phyloP scores from a whole-genome alignment of 1,140 invertebrate genomes.

The Caenorhabditis inopinata region DNA sequence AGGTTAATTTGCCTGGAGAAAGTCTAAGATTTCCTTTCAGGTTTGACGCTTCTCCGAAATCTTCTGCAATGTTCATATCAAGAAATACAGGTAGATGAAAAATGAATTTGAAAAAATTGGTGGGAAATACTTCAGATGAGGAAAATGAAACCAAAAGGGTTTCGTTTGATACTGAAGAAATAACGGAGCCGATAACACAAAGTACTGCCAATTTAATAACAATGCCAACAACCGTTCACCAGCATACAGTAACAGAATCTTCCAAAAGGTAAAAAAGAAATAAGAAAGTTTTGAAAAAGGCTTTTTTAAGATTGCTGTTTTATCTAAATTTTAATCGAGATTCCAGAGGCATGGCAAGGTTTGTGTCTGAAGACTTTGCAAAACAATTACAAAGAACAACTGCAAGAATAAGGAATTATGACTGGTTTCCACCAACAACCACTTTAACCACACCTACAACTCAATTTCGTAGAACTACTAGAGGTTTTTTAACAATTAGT shows the following conservation, averaged over 20 bases:
- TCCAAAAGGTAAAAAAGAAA: background rate
- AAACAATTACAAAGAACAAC: conserved; percentile 18
- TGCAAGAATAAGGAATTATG: background rate
- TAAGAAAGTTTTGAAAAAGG: no score
- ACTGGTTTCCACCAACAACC: background rate
- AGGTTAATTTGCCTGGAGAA: no score
- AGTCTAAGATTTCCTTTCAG: background rate
- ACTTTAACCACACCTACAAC: background rate
- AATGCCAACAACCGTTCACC: background rate
- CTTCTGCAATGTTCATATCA: background rate
- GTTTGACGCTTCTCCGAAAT: background rate
- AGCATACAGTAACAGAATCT: background rate
- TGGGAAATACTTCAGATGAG: background rate
- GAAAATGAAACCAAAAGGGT: background rate
- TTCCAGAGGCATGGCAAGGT: background rate
- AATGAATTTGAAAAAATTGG: background rate
- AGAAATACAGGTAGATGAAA: background rate
- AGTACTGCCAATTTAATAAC: background rate
- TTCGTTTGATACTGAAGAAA: background rate
- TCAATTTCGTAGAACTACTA: background rate
- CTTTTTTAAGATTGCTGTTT: no score
- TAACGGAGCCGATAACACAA: background rate
- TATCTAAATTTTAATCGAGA: no score
- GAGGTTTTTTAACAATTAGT: background rate
- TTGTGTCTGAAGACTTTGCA: conserved; percentile 10